Evolutionary conservation across 2,113 vertebrate genomes (phyloP).

Genomic region (Sorex fumeus): DNA sequence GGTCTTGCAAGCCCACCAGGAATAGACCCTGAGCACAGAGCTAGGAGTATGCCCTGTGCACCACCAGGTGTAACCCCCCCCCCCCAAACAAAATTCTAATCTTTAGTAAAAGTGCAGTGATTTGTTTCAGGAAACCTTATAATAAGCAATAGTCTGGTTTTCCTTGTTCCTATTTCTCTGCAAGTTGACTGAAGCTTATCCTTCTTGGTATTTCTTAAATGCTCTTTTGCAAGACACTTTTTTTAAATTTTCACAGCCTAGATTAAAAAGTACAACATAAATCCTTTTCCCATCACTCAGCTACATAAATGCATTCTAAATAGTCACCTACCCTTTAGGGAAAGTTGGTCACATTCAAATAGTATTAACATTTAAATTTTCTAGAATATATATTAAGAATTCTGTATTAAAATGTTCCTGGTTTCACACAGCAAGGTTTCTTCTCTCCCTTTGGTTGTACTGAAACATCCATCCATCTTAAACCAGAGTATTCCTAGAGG

Average conservation of each 20-base stretch:
- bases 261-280: conserved; percentile 29
- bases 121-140: conserved; percentile 38
- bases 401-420: conserved; percentile 59
- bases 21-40: no score
- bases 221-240: not conserved
- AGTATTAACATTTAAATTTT: conserved; percentile 52
- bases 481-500: conserved; percentile 77
- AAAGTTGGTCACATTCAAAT: conserved; percentile 10
- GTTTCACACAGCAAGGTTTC: conserved; percentile 72
- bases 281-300: not conserved
- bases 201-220: conserved; percentile 27
- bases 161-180: conserved; percentile 33
- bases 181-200: conserved; percentile 7
- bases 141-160: conserved; percentile 19
- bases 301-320: conserved; percentile 38
- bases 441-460: conserved; percentile 66
- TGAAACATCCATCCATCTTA: conserved; percentile 82
- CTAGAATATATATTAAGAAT: conserved; percentile 49
- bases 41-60: no score
- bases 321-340: conserved; percentile 32
- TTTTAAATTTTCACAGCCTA: not conserved
- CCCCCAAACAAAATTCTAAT: not conserved
- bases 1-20: no score
- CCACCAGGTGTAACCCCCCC: no score
- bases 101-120: conserved; percentile 9